Percentiles rank a stretch among this genome's conserved stretches.
phyloP scores from a whole-genome alignment of 2,888 invertebrate genomes.

The Dolichomitus sp. region DNA sequence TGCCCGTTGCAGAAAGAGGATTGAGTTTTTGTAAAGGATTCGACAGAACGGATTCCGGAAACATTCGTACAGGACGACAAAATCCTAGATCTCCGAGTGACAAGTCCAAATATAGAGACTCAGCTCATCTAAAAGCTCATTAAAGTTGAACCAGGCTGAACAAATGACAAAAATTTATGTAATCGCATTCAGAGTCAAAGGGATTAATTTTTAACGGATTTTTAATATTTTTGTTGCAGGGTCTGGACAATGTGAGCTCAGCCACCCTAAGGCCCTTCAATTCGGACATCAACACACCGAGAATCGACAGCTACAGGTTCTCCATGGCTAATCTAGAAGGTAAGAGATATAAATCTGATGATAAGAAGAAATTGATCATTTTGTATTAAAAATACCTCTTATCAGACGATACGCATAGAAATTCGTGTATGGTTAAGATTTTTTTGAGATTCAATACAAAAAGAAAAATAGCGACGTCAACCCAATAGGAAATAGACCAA shows the following conservation, averaged over 20 bases:
- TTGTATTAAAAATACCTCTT: background rate
- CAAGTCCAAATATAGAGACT: background rate
- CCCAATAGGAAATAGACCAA: too few relatives aligned
- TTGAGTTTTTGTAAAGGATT: conserved; percentile 29
- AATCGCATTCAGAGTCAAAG: background rate
- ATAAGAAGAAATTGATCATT: background rate
- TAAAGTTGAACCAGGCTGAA: background rate
- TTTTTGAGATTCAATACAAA: too few relatives aligned
- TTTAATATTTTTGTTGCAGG: conserved; percentile 87
- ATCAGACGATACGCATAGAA: too few relatives aligned
- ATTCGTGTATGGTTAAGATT: too few relatives aligned
- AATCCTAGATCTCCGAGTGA: background rate
- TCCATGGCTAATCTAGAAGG: conserved; percentile 98
- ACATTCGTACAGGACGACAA: background rate
- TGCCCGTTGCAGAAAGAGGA: conserved; percentile 38
- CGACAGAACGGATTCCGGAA: conserved; percentile 26
- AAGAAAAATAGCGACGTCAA: too few relatives aligned
- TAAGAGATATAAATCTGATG: conserved; percentile 77
- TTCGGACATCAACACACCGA: conserved; percentile 92
- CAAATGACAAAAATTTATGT: background rate
- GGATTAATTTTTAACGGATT: conserved; percentile 36
- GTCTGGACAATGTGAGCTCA: conserved; percentile 89
- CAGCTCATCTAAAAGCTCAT: conserved; percentile 2
- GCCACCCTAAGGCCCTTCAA: conserved; percentile 89
- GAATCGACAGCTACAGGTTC: conserved; percentile 96